Conservation (phyloP, 2,113 vertebrate species). For the Tor tambroides region DNA sequence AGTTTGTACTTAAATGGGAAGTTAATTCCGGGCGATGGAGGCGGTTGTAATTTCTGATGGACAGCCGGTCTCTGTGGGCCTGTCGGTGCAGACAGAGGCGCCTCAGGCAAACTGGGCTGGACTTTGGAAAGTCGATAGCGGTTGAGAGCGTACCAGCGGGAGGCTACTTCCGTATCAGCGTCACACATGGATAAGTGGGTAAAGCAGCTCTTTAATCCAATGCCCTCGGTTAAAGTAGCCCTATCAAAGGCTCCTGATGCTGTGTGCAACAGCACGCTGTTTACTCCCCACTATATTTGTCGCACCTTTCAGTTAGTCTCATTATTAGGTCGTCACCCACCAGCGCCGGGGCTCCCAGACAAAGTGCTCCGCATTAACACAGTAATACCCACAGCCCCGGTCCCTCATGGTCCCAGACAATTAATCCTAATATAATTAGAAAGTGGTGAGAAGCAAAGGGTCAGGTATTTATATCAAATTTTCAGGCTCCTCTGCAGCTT, state of each 20-base stretch:
- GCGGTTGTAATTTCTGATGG: conserved; percentile 9
- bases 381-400: conserved; percentile 51
- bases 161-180: neutral
- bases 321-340: conserved; percentile 69
- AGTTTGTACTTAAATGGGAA: neutral
- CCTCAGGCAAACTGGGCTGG: conserved; percentile 2
- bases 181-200: conserved; percentile 38
- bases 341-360: conserved; percentile 51
- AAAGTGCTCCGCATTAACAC: conserved; percentile 64
- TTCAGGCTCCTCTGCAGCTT: conserved; percentile 31
- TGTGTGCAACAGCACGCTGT: conserved; percentile 58
- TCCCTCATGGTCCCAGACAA: conserved; percentile 72
- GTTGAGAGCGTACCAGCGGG: conserved; percentile 7
- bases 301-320: conserved; percentile 68
- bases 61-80: neutral
- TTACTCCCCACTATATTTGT: conserved; percentile 60
- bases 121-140: conserved; percentile 21
- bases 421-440: conserved; percentile 80
- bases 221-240: conserved; percentile 30
- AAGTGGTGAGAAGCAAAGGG: conserved; percentile 65
- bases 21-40: neutral
- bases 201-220: conserved; percentile 32
- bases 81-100: neutral
- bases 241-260: conserved; percentile 36
- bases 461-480: conserved; percentile 70